phyloP scores from a whole-genome alignment of 2,888 invertebrate species.

The Coremacera marginata region DNA sequence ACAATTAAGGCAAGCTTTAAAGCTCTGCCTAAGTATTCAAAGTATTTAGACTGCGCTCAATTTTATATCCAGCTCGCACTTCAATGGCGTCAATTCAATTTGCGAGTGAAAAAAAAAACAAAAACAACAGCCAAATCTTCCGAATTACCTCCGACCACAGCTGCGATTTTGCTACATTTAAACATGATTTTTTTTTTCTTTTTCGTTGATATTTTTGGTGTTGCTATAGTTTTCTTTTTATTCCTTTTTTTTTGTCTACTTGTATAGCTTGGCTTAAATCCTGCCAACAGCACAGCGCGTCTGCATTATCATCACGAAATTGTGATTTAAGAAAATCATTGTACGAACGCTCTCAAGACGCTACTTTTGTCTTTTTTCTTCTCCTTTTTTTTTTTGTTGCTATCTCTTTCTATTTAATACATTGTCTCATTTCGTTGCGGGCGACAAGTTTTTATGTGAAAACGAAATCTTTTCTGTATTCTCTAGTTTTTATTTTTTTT shows the following conservation, averaged over 20 bases:
- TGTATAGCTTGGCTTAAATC: background rate
- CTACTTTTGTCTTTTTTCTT: background rate
- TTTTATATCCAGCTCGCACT: background rate
- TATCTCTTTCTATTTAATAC: background rate
- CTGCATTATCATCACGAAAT: constrained; percentile 34
- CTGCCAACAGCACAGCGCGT: background rate
- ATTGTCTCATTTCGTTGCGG: constrained; percentile 21
- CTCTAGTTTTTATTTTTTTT: background rate
- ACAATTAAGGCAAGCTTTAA: background rate
- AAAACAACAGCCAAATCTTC: background rate
- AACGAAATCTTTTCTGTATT: background rate
- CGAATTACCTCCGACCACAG: constrained; percentile 16
- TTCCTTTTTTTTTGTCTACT: background rate
- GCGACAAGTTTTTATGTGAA: constrained; percentile 26
- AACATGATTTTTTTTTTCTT: background rate
- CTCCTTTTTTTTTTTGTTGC: background rate
- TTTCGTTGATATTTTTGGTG: background rate
- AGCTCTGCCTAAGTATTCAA: background rate
- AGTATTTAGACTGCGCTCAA: background rate
- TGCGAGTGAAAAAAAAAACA: background rate
- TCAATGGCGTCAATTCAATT: constrained; percentile 9
- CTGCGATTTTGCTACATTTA: constrained; percentile 27
- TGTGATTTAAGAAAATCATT: constrained; percentile 35
- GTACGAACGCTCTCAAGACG: constrained; percentile 6
- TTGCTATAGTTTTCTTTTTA: background rate